A percentile compares a stretch with the other conserved stretches of the same genome.
phyloP scores from a whole-genome alignment of 2,113 vertebrate genomes.

The Amphilophus citrinellus region DNA sequence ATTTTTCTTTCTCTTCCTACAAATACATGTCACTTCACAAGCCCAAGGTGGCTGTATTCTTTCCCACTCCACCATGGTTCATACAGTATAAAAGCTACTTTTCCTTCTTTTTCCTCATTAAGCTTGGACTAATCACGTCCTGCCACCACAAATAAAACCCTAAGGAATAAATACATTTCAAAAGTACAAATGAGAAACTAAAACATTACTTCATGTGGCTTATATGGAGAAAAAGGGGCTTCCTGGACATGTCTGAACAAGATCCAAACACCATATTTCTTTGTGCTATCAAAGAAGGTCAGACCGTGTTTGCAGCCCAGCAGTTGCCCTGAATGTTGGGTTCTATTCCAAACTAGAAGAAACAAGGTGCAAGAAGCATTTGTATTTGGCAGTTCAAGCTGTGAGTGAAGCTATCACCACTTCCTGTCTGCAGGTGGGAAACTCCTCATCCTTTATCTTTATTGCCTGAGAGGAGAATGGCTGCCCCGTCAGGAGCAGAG shows the following conservation, averaged over 20 bases:
- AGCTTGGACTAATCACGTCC: slow-evolving; percentile 81
- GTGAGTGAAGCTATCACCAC: slow-evolving; percentile 50
- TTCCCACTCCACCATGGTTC: slow-evolving; percentile 55
- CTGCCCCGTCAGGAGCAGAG: slow-evolving; percentile 56
- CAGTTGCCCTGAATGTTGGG: slow-evolving; percentile 8
- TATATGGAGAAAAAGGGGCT: slow-evolving; percentile 42
- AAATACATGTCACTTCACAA: too few species aligned
- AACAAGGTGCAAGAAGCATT: slow-evolving; percentile 18
- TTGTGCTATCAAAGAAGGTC: slow-evolving; percentile 52
- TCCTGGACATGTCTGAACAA: slow-evolving; percentile 54
- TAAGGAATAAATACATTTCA: slow-evolving; percentile 61
- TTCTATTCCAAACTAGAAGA: slow-evolving; percentile 10
- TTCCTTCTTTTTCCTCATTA: slow-evolving; percentile 46
- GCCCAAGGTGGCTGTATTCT: slow-evolving; percentile 7
- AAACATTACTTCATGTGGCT: slow-evolving; percentile 56
- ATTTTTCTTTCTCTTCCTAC: too few species aligned
- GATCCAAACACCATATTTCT: slow-evolving; percentile 55
- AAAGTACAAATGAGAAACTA: slow-evolving; percentile 65
- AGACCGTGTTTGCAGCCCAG: background rate
- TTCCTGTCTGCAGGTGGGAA: slow-evolving; percentile 75
- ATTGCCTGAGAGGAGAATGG: slow-evolving; percentile 71
- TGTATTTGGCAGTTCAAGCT: slow-evolving; percentile 25
- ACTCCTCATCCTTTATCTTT: slow-evolving; percentile 82
- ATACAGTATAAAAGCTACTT: slow-evolving; percentile 70
- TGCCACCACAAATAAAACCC: slow-evolving; percentile 64